Conservation (phyloP, 1,140 invertebrate genomes). For the Lamellibrachia luymesi region DNA sequence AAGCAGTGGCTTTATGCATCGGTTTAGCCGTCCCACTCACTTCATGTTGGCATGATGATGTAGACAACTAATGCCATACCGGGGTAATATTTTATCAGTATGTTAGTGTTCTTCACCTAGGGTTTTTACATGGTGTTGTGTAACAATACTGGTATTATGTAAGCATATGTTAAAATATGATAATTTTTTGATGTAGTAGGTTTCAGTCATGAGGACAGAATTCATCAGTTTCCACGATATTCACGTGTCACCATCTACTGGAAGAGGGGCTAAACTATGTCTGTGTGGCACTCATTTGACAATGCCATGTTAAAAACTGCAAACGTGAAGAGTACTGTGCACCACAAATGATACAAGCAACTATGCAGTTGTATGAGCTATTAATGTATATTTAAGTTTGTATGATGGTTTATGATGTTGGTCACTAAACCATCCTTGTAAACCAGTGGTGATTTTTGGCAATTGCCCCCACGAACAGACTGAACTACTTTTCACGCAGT, state of each 20-base stretch:
- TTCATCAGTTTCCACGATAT: neutral
- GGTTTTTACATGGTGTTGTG: neutral
- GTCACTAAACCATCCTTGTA: neutral
- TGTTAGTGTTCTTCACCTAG: neutral
- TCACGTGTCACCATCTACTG: too few species aligned
- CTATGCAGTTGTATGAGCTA: neutral
- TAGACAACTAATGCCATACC: neutral
- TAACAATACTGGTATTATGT: neutral
- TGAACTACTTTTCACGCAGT: neutral
- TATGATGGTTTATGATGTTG: neutral
- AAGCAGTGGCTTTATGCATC: neutral
- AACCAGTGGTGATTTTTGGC: neutral
- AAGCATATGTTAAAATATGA: neutral
- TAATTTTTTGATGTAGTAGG: neutral
- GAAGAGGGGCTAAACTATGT: too few species aligned
- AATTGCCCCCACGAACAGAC: neutral
- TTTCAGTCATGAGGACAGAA: neutral
- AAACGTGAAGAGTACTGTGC: too few species aligned
- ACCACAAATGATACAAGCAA: neutral
- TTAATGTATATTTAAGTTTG: neutral
- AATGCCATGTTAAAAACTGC: neutral
- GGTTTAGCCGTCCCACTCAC: neutral
- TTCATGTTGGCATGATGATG: neutral
- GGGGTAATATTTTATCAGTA: neutral
- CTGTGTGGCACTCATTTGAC: neutral